Evolutionary conservation across 2,797 vertebrate genomes (phyloP).

Genomic region (Luscinia megarhynchos): DNA sequence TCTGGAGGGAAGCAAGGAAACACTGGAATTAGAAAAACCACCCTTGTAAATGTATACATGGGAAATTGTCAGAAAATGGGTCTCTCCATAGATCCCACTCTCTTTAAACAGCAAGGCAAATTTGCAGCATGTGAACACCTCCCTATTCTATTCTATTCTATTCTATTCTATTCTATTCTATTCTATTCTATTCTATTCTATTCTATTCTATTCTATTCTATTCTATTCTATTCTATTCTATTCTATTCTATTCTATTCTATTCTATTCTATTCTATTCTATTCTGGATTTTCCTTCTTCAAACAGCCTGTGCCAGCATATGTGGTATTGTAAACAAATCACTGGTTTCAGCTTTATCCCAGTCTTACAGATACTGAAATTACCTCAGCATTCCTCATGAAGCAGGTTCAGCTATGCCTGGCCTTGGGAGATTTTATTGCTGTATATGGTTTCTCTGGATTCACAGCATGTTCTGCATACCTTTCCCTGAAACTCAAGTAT

Average conservation of each 20-base stretch:
- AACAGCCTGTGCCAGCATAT: not conserved
- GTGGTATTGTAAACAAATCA: not conserved
- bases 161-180: not conserved
- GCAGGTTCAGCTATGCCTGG: not conserved
- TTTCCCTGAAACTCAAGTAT: not conserved
- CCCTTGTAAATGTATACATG: not conserved
- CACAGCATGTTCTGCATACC: not conserved
- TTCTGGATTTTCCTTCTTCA: not conserved
- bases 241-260: not conserved
- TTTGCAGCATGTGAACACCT: not conserved
- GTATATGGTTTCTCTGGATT: not conserved
- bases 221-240: not conserved
- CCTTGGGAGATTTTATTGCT: not conserved
- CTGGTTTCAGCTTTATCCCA: not conserved
- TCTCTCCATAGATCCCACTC: not conserved
- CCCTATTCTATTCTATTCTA: not conserved
- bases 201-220: not conserved
- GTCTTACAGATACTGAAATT: not conserved
- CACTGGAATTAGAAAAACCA: not conserved
- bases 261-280: not conserved
- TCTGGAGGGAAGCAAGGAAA: not conserved
- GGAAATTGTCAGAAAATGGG: not conserved
- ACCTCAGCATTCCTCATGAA: not conserved
- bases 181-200: not conserved
- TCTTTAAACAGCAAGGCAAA: not conserved